Percentiles rank a stretch among this genome's conserved stretches.
phyloP scores from a whole-genome alignment of 2,888 invertebrate species.

The Pecten maximus region DNA sequence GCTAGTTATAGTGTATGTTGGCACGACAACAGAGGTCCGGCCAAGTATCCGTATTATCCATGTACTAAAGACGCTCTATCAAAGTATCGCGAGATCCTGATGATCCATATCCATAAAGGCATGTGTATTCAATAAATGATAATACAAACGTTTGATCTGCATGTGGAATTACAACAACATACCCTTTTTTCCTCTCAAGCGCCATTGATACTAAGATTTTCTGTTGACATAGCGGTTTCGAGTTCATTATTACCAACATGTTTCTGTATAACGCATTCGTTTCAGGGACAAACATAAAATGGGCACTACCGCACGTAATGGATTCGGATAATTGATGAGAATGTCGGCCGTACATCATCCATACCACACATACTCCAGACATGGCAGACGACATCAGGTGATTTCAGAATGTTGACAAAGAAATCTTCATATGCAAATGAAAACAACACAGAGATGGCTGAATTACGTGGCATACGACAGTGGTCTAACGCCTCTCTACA shows the following conservation, averaged over 20 bases:
- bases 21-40: neutral
- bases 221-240: neutral
- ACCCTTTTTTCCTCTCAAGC: neutral
- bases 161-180: neutral
- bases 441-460: no score
- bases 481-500: no score
- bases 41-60: neutral
- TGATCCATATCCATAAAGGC: neutral
- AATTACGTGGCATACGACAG: no score
- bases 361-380: neutral
- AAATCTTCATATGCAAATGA: neutral
- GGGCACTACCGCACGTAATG: neutral
- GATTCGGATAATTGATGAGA: neutral
- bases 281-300: conserved; percentile 4
- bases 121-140: neutral
- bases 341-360: neutral
- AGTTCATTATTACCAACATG: neutral
- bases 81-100: neutral
- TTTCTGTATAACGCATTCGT: neutral
- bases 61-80: neutral
- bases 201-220: neutral
- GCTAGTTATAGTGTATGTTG: neutral
- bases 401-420: neutral
- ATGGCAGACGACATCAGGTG: neutral
- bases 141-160: conserved; percentile 4